Evolutionary conservation across 2,113 vertebrate genomes (phyloP).

Genomic region (Cervus canadensis): DNA sequence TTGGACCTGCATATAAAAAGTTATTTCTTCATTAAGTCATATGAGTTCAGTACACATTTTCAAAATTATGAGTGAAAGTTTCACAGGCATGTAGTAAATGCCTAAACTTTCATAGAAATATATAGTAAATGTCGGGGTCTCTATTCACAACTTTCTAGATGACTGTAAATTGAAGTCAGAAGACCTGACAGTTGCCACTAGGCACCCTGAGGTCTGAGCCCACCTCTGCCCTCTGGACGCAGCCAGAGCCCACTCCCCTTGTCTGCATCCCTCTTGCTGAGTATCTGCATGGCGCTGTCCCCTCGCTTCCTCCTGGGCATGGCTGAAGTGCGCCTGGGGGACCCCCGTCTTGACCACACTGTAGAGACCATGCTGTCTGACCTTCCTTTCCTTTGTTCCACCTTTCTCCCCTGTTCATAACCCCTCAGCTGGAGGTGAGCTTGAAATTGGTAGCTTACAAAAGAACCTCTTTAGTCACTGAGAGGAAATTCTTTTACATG

Average conservation of each 20-base stretch:
- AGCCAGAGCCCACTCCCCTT: too few relatives aligned
- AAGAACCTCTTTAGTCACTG: neutral
- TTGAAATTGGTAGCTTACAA: neutral
- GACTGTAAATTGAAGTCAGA: neutral
- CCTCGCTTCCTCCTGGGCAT: rapidly evolving
- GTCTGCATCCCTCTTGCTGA: neutral
- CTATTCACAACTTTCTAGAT: neutral
- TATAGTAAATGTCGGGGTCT: neutral
- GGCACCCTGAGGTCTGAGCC: neutral
- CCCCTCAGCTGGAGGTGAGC: neutral
- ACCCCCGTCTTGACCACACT: neutral
- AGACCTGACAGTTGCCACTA: neutral
- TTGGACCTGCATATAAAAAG: neutral
- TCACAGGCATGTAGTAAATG: neutral
- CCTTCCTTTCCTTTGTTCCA: neutral
- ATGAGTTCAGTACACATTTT: neutral
- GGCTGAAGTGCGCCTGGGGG: neutral
- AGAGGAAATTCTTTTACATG: neutral
- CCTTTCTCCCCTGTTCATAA: neutral
- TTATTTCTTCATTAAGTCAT: neutral
- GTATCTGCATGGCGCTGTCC: rapidly evolving
- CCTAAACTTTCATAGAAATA: neutral
- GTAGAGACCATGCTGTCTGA: neutral
- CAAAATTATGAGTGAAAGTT: neutral
- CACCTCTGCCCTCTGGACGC: neutral